Percentiles rank a stretch among this genome's conserved stretches.
These are phyloP conservation scores for Nymphalis urticae DNA, from an alignment of 2,888 invertebrate species.

Conservation along the genomic window DNA sequence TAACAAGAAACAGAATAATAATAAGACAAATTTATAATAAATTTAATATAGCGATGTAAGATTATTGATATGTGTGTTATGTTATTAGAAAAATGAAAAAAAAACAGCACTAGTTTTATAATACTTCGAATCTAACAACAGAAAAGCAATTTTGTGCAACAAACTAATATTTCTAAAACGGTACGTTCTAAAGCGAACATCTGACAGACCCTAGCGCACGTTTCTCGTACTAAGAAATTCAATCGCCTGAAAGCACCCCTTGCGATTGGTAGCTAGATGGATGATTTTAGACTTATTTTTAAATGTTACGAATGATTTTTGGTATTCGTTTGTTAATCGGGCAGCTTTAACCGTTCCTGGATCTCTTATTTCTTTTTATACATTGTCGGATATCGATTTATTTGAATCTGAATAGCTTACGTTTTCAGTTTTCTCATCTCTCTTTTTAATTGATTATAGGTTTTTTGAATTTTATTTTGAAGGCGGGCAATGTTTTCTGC, in stretches of 20 bases:
- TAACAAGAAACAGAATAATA: no score
- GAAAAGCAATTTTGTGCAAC: slow-evolving; percentile 21
- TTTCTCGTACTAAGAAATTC: slow-evolving; percentile 42
- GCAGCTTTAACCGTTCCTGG: neutral
- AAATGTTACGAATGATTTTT: slow-evolving; percentile 7
- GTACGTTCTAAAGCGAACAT: slow-evolving; percentile 28
- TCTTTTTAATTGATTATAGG: no score
- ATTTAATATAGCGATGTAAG: no score
- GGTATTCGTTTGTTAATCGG: neutral
- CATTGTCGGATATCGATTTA: neutral
- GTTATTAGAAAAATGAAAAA: neutral
- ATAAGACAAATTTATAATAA: no score
- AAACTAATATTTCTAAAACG: slow-evolving; percentile 31
- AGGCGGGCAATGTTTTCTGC: no score
- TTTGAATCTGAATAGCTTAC: neutral
- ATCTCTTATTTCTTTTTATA: neutral
- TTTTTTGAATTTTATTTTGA: no score
- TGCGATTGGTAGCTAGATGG: slow-evolving; percentile 37
- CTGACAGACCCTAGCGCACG: slow-evolving; percentile 36
- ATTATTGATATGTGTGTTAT: no score
- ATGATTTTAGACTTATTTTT: slow-evolving; percentile 39
- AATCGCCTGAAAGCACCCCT: slow-evolving; percentile 47
- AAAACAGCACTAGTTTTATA: neutral
- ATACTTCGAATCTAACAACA: neutral
- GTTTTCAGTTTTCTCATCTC: no score